Base-by-base conservation (phyloP, 2,797 vertebrate genomes). In the Clarias pachynema region DNA sequence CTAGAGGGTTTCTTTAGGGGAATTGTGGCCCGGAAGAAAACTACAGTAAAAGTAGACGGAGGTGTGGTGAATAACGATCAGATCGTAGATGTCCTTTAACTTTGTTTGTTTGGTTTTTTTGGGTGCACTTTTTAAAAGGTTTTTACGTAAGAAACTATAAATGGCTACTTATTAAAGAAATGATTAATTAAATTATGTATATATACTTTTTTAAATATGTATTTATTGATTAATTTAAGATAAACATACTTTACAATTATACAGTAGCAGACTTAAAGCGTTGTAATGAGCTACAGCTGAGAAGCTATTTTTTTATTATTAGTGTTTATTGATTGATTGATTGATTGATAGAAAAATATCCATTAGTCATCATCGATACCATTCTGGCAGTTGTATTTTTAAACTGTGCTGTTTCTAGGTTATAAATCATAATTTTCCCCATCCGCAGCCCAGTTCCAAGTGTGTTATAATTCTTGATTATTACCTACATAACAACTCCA, bases 401-500 rank as follows among this genome's bases (percentile, higher is more conserved):
- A 63, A n/a, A 79, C 59, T 24, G 5, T n/a, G 53, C 24, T 60
- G 20, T 78, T 60, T 78, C 75, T 5, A 14, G 26, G 53, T 44
- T 59, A 10, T 14, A 34, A 40, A 20, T 79, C 15, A 5, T 44
- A 8, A 62, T 62, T 44, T 62, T 44, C 20, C 37, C 40, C 18
- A 5, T 80, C n/a, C 40, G 14, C 37, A 20, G 34, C n/a, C 40
- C 79, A 10, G 3, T 29, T 66, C 16, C 18, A 5, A 62, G 59
- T 63, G 59, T 77, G 53, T 22, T 57, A 77, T 59, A 57, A 77
- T 79, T 79, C 60, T 80, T 49, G 44, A 65, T 80, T 49, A 80
- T 80, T 29, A 65, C 78, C 37, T 14, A 53, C 79, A 49, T 31
- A 20, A 53, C 53, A 66, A 31, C 53, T 73, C 63, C 3, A 40